Evolutionary conservation across 2,888 invertebrate species (phyloP).

Genomic region (Pachliopta kotzebuea): DNA sequence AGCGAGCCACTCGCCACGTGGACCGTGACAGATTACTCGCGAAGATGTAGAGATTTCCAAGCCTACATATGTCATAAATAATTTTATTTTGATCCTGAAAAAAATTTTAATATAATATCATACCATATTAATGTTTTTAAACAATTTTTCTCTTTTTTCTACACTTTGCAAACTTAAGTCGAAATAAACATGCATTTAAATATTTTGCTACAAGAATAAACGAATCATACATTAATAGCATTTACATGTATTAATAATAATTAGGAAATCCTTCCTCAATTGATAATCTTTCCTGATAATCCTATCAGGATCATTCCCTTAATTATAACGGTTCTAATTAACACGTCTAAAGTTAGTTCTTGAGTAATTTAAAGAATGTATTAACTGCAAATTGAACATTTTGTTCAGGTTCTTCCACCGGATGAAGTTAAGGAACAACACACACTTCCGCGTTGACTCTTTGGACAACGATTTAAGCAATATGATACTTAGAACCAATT

Average conservation of each 20-base stretch:
- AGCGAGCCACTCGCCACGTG: conserved; percentile 14
- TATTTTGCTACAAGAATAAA: no score
- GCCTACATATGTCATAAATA: conserved; percentile 9
- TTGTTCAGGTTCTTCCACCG: conserved; percentile 62
- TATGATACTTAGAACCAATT: conserved; percentile 42
- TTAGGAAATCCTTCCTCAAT: no score
- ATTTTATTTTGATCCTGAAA: conserved; percentile 7
- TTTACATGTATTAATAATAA: no score
- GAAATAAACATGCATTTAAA: no score
- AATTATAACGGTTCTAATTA: no score
- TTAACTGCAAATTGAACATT: neutral
- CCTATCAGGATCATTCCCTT: no score
- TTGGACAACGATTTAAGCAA: conserved; percentile 48
- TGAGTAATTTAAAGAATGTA: no score
- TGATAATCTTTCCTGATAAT: no score
- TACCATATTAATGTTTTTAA: neutral
- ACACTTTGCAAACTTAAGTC: no score
- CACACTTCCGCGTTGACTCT: conserved; percentile 47
- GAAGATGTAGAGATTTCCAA: conserved; percentile 8
- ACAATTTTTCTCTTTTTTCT: neutral
- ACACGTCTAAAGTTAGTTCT: no score
- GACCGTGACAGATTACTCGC: conserved; percentile 17
- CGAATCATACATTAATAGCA: no score
- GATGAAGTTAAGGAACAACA: conserved; percentile 64
- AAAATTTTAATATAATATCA: neutral